Conservation (phyloP, 2,113 vertebrate genomes). For the Apteryx mantelli region DNA sequence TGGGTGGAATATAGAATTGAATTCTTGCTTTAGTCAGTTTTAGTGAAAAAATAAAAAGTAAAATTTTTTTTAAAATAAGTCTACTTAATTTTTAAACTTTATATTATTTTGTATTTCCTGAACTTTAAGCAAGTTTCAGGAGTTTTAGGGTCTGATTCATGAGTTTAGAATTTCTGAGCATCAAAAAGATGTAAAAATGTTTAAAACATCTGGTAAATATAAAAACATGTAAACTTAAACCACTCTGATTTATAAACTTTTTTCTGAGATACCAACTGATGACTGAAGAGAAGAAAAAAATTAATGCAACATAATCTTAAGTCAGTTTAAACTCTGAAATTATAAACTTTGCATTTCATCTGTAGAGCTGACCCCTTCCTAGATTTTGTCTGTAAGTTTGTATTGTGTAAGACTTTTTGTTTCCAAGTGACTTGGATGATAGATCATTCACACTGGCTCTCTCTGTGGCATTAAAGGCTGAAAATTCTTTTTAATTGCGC, state of each 20-base stretch:
- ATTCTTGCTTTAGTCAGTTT: not conserved
- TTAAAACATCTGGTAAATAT: not conserved
- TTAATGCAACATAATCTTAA: not conserved
- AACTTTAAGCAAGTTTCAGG: not conserved
- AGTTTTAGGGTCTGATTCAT: not conserved
- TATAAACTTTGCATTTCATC: not conserved
- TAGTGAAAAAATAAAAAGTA: not conserved
- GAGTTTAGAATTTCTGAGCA: not conserved
- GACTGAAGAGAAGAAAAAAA: not conserved
- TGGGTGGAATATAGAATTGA: not conserved
- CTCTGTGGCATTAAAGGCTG: not conserved
- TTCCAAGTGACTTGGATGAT: not conserved
- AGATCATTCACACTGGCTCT: not conserved
- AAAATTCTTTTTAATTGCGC: not conserved
- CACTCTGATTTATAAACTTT: not conserved
- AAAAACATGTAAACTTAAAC: not conserved
- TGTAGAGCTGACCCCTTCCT: not conserved
- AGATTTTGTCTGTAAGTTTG: not conserved
- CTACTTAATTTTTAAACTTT: not conserved
- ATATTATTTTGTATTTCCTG: not conserved
- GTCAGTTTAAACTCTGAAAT: not conserved
- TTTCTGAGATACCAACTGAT: not conserved
- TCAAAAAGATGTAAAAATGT: not conserved
- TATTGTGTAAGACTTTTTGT: not conserved
- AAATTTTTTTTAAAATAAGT: fast-evolving